Base-by-base conservation (phyloP, 2,888 invertebrate species). In the Nomada ferruginata region DNA sequence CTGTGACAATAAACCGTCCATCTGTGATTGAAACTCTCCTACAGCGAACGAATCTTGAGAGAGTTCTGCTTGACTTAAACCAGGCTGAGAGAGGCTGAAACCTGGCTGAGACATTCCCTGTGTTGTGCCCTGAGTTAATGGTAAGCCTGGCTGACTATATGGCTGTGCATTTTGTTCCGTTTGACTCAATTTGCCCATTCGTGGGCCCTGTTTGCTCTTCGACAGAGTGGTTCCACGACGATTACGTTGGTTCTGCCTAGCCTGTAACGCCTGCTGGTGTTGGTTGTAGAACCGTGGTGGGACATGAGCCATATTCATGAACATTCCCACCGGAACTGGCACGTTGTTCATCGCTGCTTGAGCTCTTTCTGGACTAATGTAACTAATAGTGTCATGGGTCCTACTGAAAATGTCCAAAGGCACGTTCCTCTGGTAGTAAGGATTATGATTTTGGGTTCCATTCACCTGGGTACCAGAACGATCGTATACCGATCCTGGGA, bases 311-410 rank as follows among this genome's bases (percentile, higher is more conserved):
- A 97, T 98, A 94, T 97, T 98, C 96, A 98, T 97, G 89, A 98
- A 97, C 97, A 99, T 98, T 59, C 98, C 98, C 64, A 98, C 97
- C 0, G 98, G 97, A 4, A 99, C 98, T 0, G 99, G 98, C 86
- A 98, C 95, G 88, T 97, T 97, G 89, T 97, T 96, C 93, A 96
- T 95, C 52, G 96, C 95, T 0, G 96, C 96, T 79, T 96, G 96
- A 0, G 96, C 96, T 29, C 97, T 95, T 91, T 98, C 98, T 0
- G 97, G 97, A 10, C 98, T 97, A 86, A 99, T 99, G 94, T 97
- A 98, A 70, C 98, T 97, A 85, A 99, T 96, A 42, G 98, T 98
- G 94, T 99, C 99, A 96, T 97, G 97, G 83, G 95, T 97, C 90
- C 95, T 96, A 90, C 95, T 95, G 92, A 96, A 96, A 92, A 96